A percentile compares a stretch with the other conserved stretches of the same genome.
Evolutionary conservation across 1,140 invertebrate species (phyloP).

Genomic region (Homalodisca vitripennis): DNA sequence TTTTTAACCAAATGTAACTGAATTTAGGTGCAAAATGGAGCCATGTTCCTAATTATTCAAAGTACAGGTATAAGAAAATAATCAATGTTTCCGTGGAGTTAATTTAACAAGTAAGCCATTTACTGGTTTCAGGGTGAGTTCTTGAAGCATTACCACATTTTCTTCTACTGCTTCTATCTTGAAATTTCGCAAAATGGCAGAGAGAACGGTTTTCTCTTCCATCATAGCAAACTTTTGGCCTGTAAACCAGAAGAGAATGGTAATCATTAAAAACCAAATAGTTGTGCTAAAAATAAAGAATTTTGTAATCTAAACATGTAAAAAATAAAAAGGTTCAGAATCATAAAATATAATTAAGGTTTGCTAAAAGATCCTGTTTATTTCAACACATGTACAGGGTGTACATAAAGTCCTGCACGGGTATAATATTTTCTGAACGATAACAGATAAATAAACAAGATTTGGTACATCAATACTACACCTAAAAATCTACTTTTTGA

Average conservation of each 20-base stretch:
- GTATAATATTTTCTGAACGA: no score
- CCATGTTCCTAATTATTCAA: no score
- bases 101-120: constrained; percentile 27
- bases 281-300: neutral
- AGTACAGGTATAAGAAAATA: no score
- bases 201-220: constrained; percentile 70
- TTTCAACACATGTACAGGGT: no score
- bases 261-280: neutral
- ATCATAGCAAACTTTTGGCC: constrained; percentile 76
- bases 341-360: neutral
- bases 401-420: no score
- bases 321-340: neutral
- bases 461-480: no score
- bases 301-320: neutral
- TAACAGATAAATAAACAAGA: no score
- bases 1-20: no score
- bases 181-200: constrained; percentile 65
- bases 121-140: constrained; percentile 13
- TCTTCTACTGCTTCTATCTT: constrained; percentile 51
- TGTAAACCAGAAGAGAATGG: constrained; percentile 42
- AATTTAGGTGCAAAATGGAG: no score
- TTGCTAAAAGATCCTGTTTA: no score
- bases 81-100: neutral
- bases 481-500: no score
- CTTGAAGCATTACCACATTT: neutral